phyloP scores from a whole-genome alignment of 2,888 invertebrate species.

The Drosophila hawaiiensis region DNA sequence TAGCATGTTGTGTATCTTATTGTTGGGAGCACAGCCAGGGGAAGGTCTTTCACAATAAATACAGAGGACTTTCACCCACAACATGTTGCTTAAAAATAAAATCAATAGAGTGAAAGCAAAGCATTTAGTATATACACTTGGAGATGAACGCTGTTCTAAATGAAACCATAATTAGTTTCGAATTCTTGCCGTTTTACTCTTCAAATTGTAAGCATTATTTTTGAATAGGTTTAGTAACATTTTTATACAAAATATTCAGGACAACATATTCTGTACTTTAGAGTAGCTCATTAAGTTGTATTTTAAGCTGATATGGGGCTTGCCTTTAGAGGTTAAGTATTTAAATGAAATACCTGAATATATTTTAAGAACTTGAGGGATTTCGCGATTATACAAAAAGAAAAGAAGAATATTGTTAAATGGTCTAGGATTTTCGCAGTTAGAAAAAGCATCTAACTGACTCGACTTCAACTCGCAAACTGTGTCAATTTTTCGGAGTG shows the following conservation, averaged over 20 bases:
- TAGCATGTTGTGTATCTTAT: slow-evolving; percentile 33
- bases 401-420: not conserved
- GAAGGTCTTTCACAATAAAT: not conserved
- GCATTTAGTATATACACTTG: not conserved
- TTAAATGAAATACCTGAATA: not conserved
- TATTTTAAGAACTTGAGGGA: not conserved
- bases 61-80: not conserved
- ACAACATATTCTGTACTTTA: not conserved
- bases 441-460: not conserved
- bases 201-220: not conserved
- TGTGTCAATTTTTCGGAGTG: not conserved
- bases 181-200: not conserved
- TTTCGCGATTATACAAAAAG: not conserved
- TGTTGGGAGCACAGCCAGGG: not conserved
- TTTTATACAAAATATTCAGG: not conserved
- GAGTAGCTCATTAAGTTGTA: not conserved
- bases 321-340: not conserved
- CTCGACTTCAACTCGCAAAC: not conserved
- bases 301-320: not conserved
- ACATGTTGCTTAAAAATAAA: slow-evolving; percentile 1
- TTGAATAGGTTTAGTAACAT: not conserved
- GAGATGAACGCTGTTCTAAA: not conserved
- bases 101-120: not conserved
- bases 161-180: not conserved
- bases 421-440: not conserved